Evolutionary conservation across 1,140 invertebrate genomes (phyloP), one percentile per base, ranked within the genome.

Genomic region (Saccostrea cuccullata): DNA sequence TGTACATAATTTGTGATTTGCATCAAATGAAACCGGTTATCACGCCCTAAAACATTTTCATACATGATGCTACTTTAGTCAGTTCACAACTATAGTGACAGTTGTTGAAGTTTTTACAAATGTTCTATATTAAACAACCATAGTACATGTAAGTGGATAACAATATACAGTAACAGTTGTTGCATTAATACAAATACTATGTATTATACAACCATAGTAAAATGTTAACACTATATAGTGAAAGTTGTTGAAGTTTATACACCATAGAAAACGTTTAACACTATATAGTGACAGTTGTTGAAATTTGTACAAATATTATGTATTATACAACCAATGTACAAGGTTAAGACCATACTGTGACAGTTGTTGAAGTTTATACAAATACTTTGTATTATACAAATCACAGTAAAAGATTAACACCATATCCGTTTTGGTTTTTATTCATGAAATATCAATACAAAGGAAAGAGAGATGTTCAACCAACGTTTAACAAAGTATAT

Each of bases 1-100:
- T 77, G 70, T 77, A 77, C 26, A 77, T 77, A 77, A 36, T 77
- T 30, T 73, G 67, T 73, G 12, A 30, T 73, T 23, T 73, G 23
- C 67, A 64, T 73, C 23, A 26, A 26, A 30, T 73, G 67, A 26
- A 9, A 73, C 26, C 23, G 23, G 30, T 17, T 30, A 26, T 36
- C 11, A 9, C 2, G 2, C 30, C 70, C 3, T 36, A 77, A 36
- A 77, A 36, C 60, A 67, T 67, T 67, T 67, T 20, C 47, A 47
- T 9, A 47, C 47, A 47, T 8, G 47, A 47, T 47, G 47, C 47
- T 47, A 47, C 47, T 47, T 47, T 47, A 64, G 58, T 64, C 58
- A 20, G 17, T n/a, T 64, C 3, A 64, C 58, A 20, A 64, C 58
- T 64, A 64, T 64, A 20, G 58, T 64, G 12, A 58, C 15, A 58